Base-by-base conservation (phyloP, 2,888 invertebrate species). In the Erebia epiphron region DNA sequence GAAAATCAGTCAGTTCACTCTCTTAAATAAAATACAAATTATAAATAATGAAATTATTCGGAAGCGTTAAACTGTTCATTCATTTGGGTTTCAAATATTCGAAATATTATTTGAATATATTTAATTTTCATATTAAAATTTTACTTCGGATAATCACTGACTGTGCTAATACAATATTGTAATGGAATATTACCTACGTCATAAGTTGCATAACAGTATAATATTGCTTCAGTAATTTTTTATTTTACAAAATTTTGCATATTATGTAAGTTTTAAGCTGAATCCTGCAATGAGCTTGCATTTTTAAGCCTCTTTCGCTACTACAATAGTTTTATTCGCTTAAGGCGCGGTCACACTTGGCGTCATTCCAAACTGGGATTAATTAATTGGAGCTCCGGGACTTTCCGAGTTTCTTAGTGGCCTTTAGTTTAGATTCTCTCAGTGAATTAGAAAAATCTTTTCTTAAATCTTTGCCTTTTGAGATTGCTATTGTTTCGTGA, bases 381-480 rank as follows among this genome's bases (percentile, higher is more conserved):
- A 82, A 83, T 84, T 84, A 84, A 84, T 83, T 83, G 81, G 81
- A 79, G 81, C 82, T 80, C 77, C 75, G 79, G 80, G 75, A 79
- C 80, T 81, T 82, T 76, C 76, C 79, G 75, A 75, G 69, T 75
- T 75, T 78, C 80, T 80, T 76, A 79, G 78, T 73, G 66, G 75
- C 76, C 75, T 80, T 79, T 77, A 79, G 79, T 78, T 79, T 81
- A 76, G 76, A 79, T 80, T 82, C 80, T 79, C 77, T 77, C 56
- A 82, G 79, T 80, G 80, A 76, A 81, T 82, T 79, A 79, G 78
- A 76, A 43, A 54, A 68, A 68, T 62, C 43, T 68, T 62, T 54
- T 54, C 66, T 66, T 66, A 56, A 66, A 66, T 64, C 49, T 46
- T 49, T 18, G 46, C 21, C 18, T 8, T 21, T 49, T 62, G 11